Conservation (phyloP, 2,797 vertebrate species). For the Erethizon dorsatum region DNA sequence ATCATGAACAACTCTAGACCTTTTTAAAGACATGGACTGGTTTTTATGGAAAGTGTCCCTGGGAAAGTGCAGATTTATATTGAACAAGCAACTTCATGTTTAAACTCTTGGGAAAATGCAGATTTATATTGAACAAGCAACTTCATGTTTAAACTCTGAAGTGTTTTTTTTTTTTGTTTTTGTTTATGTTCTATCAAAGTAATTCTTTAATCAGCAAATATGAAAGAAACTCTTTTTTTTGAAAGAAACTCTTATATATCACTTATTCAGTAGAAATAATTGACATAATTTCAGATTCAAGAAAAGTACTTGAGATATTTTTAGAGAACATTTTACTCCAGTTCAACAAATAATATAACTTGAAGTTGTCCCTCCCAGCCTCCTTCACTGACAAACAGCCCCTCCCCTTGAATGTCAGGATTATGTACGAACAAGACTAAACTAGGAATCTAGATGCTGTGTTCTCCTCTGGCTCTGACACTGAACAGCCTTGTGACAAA, state of each 20-base stretch:
- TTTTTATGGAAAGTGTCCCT: conserved; percentile 17
- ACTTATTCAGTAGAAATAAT: conserved; percentile 33
- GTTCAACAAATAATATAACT: background rate
- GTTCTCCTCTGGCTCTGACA: background rate
- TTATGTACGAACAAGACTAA: background rate
- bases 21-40: background rate
- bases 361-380: background rate
- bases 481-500: background rate
- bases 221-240: too few species aligned
- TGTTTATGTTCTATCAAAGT: conserved; percentile 13
- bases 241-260: background rate
- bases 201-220: background rate
- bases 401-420: background rate
- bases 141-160: too few species aligned
- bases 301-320: conserved; percentile 9
- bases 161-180: conserved; percentile 3
- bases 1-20: background rate
- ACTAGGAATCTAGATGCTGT: background rate
- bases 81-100: background rate
- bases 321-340: conserved; percentile 11
- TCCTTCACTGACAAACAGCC: background rate
- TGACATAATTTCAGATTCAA: background rate
- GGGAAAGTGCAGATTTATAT: background rate
- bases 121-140: too few species aligned
- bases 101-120: too few species aligned